phyloP scores from a whole-genome alignment of 2,888 invertebrate genomes.

The Agonopterix subpropinquella region DNA sequence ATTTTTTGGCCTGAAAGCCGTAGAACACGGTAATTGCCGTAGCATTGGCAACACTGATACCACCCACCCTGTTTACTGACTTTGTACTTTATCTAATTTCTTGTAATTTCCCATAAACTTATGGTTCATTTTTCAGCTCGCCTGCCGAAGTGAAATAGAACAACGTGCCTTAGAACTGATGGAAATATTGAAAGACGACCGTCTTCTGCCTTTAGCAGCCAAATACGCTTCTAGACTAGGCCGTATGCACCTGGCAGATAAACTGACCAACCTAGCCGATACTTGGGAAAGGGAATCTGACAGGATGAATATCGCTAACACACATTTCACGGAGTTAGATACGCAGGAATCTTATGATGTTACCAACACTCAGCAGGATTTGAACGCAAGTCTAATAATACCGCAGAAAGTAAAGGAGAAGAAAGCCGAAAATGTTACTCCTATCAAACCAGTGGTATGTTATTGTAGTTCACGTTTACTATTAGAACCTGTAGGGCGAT shows the following conservation, averaged over 20 bases:
- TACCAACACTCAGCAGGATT: constrained; percentile 41
- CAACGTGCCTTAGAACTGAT: constrained; percentile 91
- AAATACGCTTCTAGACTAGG: constrained; percentile 90
- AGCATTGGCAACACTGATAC: too few species aligned
- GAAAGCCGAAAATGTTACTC: constrained; percentile 41
- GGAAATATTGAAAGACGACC: constrained; percentile 85
- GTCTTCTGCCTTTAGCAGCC: constrained; percentile 87
- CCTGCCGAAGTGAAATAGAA: constrained; percentile 89
- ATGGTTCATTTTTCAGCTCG: constrained; percentile 75
- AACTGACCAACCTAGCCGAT: constrained; percentile 78
- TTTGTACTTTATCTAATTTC: too few species aligned
- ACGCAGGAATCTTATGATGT: constrained; percentile 60
- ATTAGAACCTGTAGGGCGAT: too few species aligned
- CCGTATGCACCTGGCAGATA: constrained; percentile 85
- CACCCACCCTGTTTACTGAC: too few species aligned
- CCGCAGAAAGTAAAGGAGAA: constrained; percentile 54
- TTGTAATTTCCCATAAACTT: neutral
- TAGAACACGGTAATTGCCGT: too few species aligned
- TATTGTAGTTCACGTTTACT: neutral
- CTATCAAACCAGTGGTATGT: constrained; percentile 64
- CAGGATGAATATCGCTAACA: constrained; percentile 40
- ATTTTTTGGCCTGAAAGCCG: too few species aligned
- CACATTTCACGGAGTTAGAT: constrained; percentile 52
- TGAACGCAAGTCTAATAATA: constrained; percentile 62
- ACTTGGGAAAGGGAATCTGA: constrained; percentile 50